These are phyloP conservation scores for Tiliacea citrago DNA, from an alignment of 2,888 invertebrate species.

Conservation along the genomic window DNA sequence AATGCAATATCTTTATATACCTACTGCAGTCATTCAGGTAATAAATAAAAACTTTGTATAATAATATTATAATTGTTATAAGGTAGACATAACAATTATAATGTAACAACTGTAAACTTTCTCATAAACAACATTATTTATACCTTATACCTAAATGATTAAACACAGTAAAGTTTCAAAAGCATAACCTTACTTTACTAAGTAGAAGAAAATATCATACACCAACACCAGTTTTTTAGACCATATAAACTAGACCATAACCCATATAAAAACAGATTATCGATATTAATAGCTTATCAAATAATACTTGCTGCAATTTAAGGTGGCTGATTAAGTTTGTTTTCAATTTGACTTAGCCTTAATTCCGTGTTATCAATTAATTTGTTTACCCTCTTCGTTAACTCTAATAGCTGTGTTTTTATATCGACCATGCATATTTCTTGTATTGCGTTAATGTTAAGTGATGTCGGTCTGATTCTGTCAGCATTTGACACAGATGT, in stretches of 20 bases:
- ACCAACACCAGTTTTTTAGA: constrained; percentile 11
- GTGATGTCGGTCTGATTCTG: constrained; percentile 80
- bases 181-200: constrained; percentile 3
- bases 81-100: constrained; percentile 23
- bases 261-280: constrained; percentile 10
- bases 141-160: background rate
- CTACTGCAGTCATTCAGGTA: background rate
- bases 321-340: constrained; percentile 76
- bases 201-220: constrained; percentile 13
- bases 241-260: background rate
- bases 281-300: constrained; percentile 1
- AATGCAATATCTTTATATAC: background rate
- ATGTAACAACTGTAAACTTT: constrained; percentile 42
- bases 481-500: constrained; percentile 77
- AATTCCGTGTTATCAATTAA: constrained; percentile 80
- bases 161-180: constrained; percentile 6
- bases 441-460: constrained; percentile 85
- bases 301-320: constrained; percentile 21
- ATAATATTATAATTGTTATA: constrained; percentile 11
- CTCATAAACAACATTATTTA: constrained; percentile 17
- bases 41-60: constrained; percentile 1
- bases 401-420: constrained; percentile 83
- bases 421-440: constrained; percentile 89
- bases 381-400: constrained; percentile 84
- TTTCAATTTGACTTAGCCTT: constrained; percentile 79